Percentiles rank a stretch among this genome's conserved stretches.
Conservation (phyloP, 1,140 invertebrate genomes). For the Papilio helenus region DNA sequence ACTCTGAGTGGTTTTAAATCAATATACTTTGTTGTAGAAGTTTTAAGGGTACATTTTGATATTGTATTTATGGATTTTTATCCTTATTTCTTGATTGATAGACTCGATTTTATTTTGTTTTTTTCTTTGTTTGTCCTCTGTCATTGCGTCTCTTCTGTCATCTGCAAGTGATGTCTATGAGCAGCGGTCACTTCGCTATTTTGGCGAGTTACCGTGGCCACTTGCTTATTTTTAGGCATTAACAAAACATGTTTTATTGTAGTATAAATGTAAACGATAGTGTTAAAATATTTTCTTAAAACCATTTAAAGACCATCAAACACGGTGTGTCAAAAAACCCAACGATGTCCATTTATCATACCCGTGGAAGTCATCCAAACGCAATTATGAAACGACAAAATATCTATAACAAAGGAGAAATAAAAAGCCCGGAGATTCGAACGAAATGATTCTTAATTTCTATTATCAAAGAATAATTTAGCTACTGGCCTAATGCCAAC, state of each 20-base stretch:
- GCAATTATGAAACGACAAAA: slow-evolving; percentile 16
- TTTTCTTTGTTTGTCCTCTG: too few species aligned
- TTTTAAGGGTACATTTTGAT: background rate
- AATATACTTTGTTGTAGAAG: background rate
- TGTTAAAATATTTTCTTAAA: background rate
- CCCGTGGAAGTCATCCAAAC: slow-evolving; percentile 12
- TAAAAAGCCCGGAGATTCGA: background rate
- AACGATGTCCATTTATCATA: background rate
- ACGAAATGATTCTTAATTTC: slow-evolving; percentile 19
- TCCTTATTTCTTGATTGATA: too few species aligned
- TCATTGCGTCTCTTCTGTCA: too few species aligned
- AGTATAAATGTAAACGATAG: too few species aligned
- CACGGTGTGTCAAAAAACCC: background rate
- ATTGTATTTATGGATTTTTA: too few species aligned
- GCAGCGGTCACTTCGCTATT: too few species aligned
- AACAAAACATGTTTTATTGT: too few species aligned
- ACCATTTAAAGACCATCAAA: slow-evolving; percentile 1
- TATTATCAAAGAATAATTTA: slow-evolving; percentile 28
- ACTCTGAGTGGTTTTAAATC: background rate
- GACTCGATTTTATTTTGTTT: too few species aligned
- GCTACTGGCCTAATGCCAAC: slow-evolving; percentile 7
- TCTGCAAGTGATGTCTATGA: too few species aligned
- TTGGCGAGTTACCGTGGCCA: too few species aligned
- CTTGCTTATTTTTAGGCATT: too few species aligned
- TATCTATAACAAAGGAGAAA: background rate